A percentile compares a stretch with the other conserved stretches of the same genome.
phyloP scores from a whole-genome alignment of 2,888 invertebrate species.

The Eulithis prunata region DNA sequence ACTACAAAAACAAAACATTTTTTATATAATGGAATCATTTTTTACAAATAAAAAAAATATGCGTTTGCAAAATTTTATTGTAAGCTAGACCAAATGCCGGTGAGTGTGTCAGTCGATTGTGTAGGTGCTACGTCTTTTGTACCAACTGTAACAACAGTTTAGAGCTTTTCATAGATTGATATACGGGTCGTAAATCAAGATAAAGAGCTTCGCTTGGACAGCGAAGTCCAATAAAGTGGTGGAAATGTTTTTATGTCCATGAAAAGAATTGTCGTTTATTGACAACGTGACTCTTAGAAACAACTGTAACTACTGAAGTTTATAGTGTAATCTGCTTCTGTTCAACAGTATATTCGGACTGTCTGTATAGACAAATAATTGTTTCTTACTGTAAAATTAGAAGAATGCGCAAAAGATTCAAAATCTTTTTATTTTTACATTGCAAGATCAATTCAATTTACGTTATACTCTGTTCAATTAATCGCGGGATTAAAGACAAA shows the following conservation, averaged over 20 bases:
- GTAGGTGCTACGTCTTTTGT: slow-evolving; percentile 19
- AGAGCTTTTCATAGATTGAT: slow-evolving; percentile 30
- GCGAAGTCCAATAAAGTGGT: slow-evolving; percentile 31
- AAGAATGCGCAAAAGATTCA: slow-evolving; percentile 1
- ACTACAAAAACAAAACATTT: neutral
- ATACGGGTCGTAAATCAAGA: slow-evolving; percentile 32
- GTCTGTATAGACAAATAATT: neutral
- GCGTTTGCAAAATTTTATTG: too few species aligned
- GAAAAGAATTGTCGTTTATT: slow-evolving; percentile 28
- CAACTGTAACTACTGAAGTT: slow-evolving; percentile 33
- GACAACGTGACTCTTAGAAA: slow-evolving; percentile 32
- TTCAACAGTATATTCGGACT: slow-evolving; percentile 9
- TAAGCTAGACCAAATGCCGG: slow-evolving; percentile 1
- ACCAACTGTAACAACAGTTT: slow-evolving; percentile 28
- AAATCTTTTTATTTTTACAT: slow-evolving; percentile 15
- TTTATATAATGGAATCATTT: neutral
- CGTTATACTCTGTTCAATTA: slow-evolving; percentile 16
- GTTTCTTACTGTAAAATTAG: neutral
- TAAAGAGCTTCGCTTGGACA: slow-evolving; percentile 29
- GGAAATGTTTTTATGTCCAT: slow-evolving; percentile 33
- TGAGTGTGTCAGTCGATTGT: slow-evolving; percentile 12
- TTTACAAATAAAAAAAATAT: too few species aligned
- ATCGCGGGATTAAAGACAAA: slow-evolving; percentile 44
- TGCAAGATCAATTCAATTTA: slow-evolving; percentile 10
- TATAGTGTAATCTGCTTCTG: slow-evolving; percentile 12